Conservation (phyloP, 2,113 vertebrate genomes). For the Setophaga coronata region DNA sequence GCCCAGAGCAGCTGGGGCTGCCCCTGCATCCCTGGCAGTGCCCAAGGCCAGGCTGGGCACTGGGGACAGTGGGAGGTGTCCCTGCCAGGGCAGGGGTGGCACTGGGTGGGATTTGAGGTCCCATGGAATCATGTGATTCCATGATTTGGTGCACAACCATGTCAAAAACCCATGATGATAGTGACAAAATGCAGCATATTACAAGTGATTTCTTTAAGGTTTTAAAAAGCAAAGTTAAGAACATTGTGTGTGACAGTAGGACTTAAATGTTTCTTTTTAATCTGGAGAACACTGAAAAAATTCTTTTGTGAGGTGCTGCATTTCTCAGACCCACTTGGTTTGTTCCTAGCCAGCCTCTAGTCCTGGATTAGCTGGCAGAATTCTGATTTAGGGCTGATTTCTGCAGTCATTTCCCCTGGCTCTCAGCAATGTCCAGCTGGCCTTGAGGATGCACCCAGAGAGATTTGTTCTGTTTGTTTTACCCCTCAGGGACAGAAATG, state of each 20-base stretch:
- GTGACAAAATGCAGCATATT: background rate
- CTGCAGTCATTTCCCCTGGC: background rate
- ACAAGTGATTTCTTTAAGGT: background rate
- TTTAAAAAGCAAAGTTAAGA: background rate
- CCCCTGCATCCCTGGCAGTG: background rate
- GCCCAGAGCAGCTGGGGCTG: too few species aligned
- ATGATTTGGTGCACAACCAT: background rate
- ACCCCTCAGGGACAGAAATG: background rate
- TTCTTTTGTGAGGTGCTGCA: background rate
- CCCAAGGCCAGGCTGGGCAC: background rate
- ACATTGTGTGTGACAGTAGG: background rate
- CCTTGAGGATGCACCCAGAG: background rate
- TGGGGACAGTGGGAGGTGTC: background rate
- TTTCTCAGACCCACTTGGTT: background rate
- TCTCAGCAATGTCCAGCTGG: background rate
- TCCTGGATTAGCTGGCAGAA: background rate
- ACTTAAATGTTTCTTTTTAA: background rate
- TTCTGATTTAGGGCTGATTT: background rate
- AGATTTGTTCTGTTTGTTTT: background rate
- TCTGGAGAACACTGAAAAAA: background rate
- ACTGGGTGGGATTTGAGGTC: fast-evolving
- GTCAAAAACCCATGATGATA: background rate
- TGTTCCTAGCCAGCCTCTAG: background rate
- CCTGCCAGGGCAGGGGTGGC: background rate
- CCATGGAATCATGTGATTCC: background rate